phyloP scores from a whole-genome alignment of 2,113 vertebrate species.

The Sceloporus tristichus region DNA sequence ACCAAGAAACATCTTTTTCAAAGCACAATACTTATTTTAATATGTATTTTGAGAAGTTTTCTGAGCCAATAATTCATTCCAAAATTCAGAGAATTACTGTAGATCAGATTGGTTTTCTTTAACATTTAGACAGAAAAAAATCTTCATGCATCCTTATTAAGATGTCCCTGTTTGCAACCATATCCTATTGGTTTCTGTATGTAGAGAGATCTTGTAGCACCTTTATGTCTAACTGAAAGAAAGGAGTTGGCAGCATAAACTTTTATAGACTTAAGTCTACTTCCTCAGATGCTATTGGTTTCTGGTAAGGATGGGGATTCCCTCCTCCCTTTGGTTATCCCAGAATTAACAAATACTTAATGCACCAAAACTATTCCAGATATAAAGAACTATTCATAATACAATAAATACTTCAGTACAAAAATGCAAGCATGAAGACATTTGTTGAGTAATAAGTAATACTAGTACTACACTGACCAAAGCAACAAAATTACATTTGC shows the following conservation, averaged over 20 bases:
- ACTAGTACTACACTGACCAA: too few relatives aligned
- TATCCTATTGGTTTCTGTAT: neutral
- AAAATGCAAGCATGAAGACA: neutral
- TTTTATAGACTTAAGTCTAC: too few relatives aligned
- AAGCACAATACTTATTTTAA: neutral
- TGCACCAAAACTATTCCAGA: neutral
- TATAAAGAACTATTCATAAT: neutral
- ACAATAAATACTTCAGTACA: neutral
- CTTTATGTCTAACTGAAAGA: too few relatives aligned
- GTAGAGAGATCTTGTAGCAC: too few relatives aligned
- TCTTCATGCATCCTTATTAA: too few relatives aligned
- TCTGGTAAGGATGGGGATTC: neutral
- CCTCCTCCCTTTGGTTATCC: neutral
- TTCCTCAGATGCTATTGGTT: neutral
- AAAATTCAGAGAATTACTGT: neutral
- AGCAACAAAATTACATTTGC: too few relatives aligned
- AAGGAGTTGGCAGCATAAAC: too few relatives aligned
- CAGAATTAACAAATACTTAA: neutral
- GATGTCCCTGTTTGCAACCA: neutral
- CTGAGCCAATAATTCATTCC: neutral
- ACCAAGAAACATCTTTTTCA: too few relatives aligned
- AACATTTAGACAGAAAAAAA: too few relatives aligned
- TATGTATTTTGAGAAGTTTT: neutral
- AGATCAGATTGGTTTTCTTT: neutral
- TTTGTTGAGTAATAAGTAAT: too few relatives aligned